Evolutionary conservation across 1,140 invertebrate species (phyloP), one percentile per base, ranked within the genome.

Genomic region (Bursaphelenchus mucronatus): DNA sequence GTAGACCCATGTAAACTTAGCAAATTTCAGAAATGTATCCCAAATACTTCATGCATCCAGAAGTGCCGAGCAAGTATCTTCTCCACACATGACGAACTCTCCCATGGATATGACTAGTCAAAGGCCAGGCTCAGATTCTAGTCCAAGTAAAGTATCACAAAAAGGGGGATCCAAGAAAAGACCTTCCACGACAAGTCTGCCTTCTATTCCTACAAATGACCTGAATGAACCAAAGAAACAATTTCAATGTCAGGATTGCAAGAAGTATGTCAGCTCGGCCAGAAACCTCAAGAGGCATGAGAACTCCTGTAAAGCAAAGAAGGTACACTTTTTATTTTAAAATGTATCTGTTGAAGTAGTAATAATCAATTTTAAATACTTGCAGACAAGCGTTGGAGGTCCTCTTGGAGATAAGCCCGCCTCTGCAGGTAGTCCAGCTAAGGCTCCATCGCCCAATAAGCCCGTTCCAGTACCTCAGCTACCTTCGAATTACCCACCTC

Each of bases 201-300:
- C 30, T 30, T 30, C 30, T 30, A 30, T 30, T 30, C 30, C 57
- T 30, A 8, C 13, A 50, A 17, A 15, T 39, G 45, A 59, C 19
- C 13, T 9, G 11, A 44, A 30, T 30, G 53, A 21, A 4, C 13
- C 13, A 39, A 59, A 59, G 9, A 59, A 59, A 39, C 57, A 40
- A 39, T 59, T 59, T 39, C 13, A 59, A 50, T 59, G 57, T 39
- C 19, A n/a, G 11, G 57, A 59, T 3, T 59, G 57, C 40, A 43
- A 39, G 10, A 59, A 59, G 57, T 59, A 11, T 50, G 57, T 59
- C 11, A 59, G 57, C 9, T 59, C 57, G 57, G 44, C 47, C 21
- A 39, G 57, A 17, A 59, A 59, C 9, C 41, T 59, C 2, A 59
- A 13, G 19, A 13, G 57, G 13, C 57, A 59, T 59, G 40, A 43